Evolutionary conservation across 2,797 vertebrate species (phyloP), one percentile per base, ranked within the genome.

Genomic region (Apogon talboti): DNA sequence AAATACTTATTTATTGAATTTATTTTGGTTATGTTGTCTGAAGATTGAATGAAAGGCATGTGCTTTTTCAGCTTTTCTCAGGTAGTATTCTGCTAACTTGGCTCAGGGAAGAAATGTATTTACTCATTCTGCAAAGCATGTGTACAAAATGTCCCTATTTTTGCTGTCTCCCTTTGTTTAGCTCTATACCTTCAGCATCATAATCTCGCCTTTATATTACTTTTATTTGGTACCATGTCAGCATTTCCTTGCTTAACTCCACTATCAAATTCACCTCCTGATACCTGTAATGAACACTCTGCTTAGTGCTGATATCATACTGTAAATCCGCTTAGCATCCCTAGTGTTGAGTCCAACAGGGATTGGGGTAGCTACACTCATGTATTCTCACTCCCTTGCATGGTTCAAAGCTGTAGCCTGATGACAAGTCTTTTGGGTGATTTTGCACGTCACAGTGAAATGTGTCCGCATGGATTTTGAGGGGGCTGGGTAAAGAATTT

Each of bases 261-360:
- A 44, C 76, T 81, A 87, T 91, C 80, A 81, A 72, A 77, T 66
- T 79, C 66, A 73, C 43, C 70, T 72, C 56, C 71, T 78, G 76
- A 86, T 83, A 90, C 78, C 90, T 87, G 83, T 83, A 87, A 90
- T 87, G 78, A 89, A 81, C 43, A 3, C 74, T 74, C 80, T 83
- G 83, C 82, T 87, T 89, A 86, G 68, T 45, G 48, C 81, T 80
- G 86, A 92, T 91, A 90, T 71, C 54, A 47, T 35, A 53, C 64
- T 64, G 45, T 78, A 89, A 91, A 91, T 91, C 88, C 74, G 69
- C 85, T 90, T 88, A 86, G 67, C 69, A 76, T 84, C 49, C 49
- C 57, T 42, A 42, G 67, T n/a, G 16, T 71, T 68, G 67, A 78
- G 66, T 70, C 48, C 67, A 65, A 76, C 68, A 52, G 63, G 82